Evolutionary conservation across 2,888 invertebrate species (phyloP).

Genomic region (Tuta absoluta): DNA sequence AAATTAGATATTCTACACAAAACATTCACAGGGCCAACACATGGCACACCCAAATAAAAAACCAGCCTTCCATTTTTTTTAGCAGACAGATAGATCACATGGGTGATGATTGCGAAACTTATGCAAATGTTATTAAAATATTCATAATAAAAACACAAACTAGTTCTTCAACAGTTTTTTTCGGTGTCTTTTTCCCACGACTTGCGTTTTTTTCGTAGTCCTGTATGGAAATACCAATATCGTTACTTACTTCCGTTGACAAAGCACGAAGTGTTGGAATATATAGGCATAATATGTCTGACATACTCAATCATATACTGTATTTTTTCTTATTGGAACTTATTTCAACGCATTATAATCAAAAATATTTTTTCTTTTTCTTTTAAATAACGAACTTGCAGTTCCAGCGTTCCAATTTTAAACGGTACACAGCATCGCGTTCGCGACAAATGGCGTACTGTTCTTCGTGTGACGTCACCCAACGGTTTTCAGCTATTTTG

Average conservation of each 20-base stretch:
- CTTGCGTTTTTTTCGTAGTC: not conserved
- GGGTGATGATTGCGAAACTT: conserved; percentile 15
- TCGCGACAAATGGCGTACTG: conserved; percentile 20
- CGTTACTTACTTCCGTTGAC: not conserved
- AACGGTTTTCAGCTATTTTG: conserved; percentile 23
- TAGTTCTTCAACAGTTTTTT: conserved; percentile 15
- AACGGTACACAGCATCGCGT: conserved; percentile 3
- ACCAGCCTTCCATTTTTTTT: conserved; percentile 3
- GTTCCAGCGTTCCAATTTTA: conserved; percentile 11
- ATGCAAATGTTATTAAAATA: conserved; percentile 22
- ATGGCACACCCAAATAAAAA: not conserved
- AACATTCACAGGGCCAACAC: not conserved
- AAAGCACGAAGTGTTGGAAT: too few relatives aligned
- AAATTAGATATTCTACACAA: not conserved
- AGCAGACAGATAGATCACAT: conserved; percentile 10
- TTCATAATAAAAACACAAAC: conserved; percentile 4
- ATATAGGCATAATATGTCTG: too few relatives aligned
- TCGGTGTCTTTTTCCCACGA: conserved; percentile 8
- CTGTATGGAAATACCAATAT: not conserved
- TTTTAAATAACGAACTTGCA: not conserved
- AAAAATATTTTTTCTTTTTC: not conserved
- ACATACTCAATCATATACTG: too few relatives aligned
- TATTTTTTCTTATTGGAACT: not conserved
- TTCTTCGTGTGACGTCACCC: conserved; percentile 22
- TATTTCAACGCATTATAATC: too few relatives aligned